A percentile compares a stretch with the other conserved stretches of the same genome.
phyloP scores from a whole-genome alignment of 2,113 vertebrate species.

The Vulpes ferrilata region DNA sequence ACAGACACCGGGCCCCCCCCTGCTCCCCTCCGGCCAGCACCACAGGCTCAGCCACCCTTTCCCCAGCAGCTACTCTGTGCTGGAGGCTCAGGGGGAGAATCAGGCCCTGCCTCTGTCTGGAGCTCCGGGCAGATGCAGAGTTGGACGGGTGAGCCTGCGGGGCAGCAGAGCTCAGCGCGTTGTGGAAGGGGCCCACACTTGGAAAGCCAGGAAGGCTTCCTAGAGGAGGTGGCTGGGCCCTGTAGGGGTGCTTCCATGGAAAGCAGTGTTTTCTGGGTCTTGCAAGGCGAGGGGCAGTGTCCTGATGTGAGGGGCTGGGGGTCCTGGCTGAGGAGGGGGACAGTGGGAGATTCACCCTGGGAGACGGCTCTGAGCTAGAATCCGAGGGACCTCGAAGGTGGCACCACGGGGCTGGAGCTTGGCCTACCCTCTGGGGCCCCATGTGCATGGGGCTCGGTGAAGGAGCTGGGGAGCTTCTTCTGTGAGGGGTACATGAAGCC shows the following conservation, averaged over 20 bases:
- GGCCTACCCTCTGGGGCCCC: not conserved
- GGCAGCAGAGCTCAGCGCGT: not conserved
- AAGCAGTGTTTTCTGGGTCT: not conserved
- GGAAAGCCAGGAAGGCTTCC: conserved; percentile 51
- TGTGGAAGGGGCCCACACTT: not conserved
- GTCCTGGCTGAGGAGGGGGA: not conserved
- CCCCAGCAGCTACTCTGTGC: not conserved
- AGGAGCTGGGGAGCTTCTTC: not conserved
- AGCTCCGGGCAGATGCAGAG: not conserved
- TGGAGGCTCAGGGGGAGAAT: not conserved
- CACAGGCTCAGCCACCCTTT: not conserved
- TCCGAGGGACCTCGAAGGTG: not conserved
- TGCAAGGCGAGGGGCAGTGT: not conserved
- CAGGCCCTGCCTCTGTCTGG: not conserved
- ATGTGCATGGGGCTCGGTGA: not conserved
- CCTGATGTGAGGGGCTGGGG: not conserved
- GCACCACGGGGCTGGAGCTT: not conserved
- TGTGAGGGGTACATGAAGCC: not conserved
- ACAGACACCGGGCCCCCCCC: not conserved
- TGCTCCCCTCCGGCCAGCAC: not conserved
- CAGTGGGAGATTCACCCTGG: not conserved
- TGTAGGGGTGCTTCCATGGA: not conserved
- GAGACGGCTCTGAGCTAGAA: not conserved
- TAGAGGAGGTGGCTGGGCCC: not conserved
- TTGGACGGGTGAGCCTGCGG: too few relatives aligned